A percentile compares a stretch with the other conserved stretches of the same genome.
Conservation (phyloP, 2,797 vertebrate genomes). For the Fringilla coelebs region DNA sequence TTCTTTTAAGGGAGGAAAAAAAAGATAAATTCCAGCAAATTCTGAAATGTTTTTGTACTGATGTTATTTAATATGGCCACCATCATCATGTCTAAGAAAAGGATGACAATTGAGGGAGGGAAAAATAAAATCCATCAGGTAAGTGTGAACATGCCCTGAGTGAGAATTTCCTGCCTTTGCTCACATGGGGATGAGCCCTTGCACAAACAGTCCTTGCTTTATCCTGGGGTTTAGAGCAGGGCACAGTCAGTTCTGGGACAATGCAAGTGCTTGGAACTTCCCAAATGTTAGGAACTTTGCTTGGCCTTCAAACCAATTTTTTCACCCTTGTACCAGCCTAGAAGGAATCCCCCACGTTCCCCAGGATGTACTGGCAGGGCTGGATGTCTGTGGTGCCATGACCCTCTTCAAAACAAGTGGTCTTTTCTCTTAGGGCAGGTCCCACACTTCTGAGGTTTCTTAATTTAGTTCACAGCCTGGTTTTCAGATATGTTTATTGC, state of each 20-base stretch:
- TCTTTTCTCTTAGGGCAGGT: neutral
- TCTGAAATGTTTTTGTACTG: neutral
- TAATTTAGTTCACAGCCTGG: neutral
- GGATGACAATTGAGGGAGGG: neutral
- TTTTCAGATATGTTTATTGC: neutral
- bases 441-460: neutral
- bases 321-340: neutral
- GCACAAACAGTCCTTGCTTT: neutral
- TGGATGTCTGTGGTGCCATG: neutral
- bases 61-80: neutral
- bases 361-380: neutral
- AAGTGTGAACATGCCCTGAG: neutral
- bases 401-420: neutral
- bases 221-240: neutral
- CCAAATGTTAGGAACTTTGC: neutral
- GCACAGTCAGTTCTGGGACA: neutral
- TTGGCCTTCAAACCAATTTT: neutral
- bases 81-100: neutral
- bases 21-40: neutral
- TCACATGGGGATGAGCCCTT: accelerated
- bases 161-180: neutral
- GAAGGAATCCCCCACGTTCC: neutral
- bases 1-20: neutral
- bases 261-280: neutral
- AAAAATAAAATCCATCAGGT: neutral